phyloP scores from a whole-genome alignment of 1,140 invertebrate genomes.

The Drosophila pachea region DNA sequence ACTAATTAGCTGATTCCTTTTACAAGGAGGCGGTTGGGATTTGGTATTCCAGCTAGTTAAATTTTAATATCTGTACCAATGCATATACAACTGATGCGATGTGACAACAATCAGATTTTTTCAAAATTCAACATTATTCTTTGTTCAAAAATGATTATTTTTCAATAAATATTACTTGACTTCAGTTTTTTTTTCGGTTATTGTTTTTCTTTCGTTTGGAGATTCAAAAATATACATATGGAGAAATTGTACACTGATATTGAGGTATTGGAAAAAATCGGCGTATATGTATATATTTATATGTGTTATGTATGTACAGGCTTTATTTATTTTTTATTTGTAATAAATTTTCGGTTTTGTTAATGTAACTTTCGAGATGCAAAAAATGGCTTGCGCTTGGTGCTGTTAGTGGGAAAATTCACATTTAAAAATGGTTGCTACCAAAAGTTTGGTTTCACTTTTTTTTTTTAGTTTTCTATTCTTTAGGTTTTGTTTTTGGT shows the following conservation, averaged over 20 bases:
- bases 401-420: conserved; percentile 70
- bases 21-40: conserved; percentile 8
- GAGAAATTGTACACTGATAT: conserved; percentile 78
- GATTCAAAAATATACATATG: conserved; percentile 71
- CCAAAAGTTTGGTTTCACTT: conserved; percentile 28
- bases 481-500: conserved; percentile 4
- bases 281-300: conserved; percentile 62
- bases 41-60: conserved; percentile 28
- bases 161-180: conserved; percentile 3
- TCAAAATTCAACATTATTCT: conserved; percentile 64
- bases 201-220: conserved; percentile 39
- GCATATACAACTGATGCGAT: conserved; percentile 45
- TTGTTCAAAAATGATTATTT: neutral
- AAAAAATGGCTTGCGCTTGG: conserved; percentile 74
- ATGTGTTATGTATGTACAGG: conserved; percentile 60
- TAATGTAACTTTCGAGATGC: conserved; percentile 66
- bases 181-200: conserved; percentile 37
- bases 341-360: conserved; percentile 11
- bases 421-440: conserved; percentile 39
- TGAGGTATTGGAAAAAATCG: conserved; percentile 78
- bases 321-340: conserved; percentile 41
- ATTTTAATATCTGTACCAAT: conserved; percentile 44
- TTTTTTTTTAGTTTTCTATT: conserved; percentile 9
- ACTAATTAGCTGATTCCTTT: conserved; percentile 22
- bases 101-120: conserved; percentile 71